phyloP scores from a whole-genome alignment of 2,113 vertebrate species.

The Podarcis raffonei region DNA sequence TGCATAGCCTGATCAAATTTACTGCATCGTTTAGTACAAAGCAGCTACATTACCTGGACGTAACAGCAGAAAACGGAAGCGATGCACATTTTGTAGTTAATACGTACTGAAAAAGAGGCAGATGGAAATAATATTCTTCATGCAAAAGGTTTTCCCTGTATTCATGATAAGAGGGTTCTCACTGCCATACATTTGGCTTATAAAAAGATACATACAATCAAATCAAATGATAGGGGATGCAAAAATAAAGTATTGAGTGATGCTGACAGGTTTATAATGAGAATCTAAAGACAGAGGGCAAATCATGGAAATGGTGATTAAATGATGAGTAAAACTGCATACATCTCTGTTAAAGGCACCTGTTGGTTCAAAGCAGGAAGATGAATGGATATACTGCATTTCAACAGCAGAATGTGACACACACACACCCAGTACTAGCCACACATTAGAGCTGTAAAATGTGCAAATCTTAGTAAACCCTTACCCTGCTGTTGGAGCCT shows the following conservation, averaged over 20 bases:
- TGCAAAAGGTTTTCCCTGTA: conserved; percentile 21
- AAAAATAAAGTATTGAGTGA: conserved; percentile 32
- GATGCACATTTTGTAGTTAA: conserved; percentile 46
- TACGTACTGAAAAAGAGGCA: conserved; percentile 31
- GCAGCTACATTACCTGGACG: conserved; percentile 42
- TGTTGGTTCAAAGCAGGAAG: not conserved
- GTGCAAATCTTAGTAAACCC: not conserved
- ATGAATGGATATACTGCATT: not conserved
- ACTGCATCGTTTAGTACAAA: conserved; percentile 54
- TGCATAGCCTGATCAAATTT: conserved; percentile 59
- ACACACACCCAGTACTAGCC: too few relatives aligned
- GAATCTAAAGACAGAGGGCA: conserved; percentile 10
- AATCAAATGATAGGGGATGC: conserved; percentile 7
- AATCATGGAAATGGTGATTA: conserved; percentile 37
- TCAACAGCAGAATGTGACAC: not conserved
- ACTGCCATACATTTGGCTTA: conserved; percentile 17
- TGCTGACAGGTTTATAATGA: conserved; percentile 36
- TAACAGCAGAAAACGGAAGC: conserved; percentile 56
- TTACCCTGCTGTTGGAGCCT: not conserved
- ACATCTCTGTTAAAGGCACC: conserved; percentile 31
- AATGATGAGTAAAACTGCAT: conserved; percentile 28
- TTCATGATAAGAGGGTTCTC: conserved; percentile 18
- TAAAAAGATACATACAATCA: conserved; percentile 25
- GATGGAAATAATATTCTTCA: conserved; percentile 33
- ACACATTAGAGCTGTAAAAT: not conserved